A percentile compares a stretch with the other conserved stretches of the same genome.
These are phyloP conservation scores for Xanthorhoe spadicearia DNA, from an alignment of 2,888 invertebrate genomes.

Conservation along the genomic window DNA sequence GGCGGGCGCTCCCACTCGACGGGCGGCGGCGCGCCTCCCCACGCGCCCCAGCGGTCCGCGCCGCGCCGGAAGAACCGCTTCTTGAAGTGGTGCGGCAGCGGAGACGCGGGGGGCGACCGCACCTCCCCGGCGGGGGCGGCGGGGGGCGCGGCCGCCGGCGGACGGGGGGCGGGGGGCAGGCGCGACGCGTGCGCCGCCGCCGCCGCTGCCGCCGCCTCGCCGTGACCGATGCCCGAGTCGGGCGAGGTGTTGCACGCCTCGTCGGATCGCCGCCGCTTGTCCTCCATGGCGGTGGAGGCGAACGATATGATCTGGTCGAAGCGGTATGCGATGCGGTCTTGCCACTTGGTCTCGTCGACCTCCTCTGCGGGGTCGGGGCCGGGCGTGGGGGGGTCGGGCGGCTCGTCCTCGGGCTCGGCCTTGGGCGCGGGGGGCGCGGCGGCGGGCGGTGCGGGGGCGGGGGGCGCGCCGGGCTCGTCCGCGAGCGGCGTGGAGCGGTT, in stretches of 20 bases:
- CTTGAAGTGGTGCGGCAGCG: conserved; percentile 88
- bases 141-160: conserved; percentile 57
- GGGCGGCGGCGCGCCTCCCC: conserved; percentile 77
- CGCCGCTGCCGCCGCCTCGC: conserved; percentile 79
- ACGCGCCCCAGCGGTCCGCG: conserved; percentile 85
- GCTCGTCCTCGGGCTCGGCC: conserved; percentile 24
- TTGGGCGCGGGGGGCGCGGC: conserved; percentile 20
- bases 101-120: conserved; percentile 65
- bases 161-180: conserved; percentile 57
- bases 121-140: conserved; percentile 71
- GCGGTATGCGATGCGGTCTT: conserved; percentile 95
- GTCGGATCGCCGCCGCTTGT: conserved; percentile 93
- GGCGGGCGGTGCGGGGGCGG: conserved; percentile 73
- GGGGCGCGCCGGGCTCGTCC: conserved; percentile 76
- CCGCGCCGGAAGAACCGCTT: conserved; percentile 92
- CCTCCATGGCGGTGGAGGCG: conserved; percentile 95
- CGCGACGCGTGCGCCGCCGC: conserved; percentile 54
- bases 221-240: conserved; percentile 91
- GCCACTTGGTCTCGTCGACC: conserved; percentile 95
- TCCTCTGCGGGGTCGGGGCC: conserved; percentile 87
- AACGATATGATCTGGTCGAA: conserved; percentile 97
- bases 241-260: conserved; percentile 94
- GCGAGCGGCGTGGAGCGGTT: conserved; percentile 87
- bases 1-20: conserved; percentile 80
- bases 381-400: conserved; percentile 46